Conservation (phyloP, 2,797 vertebrate genomes). For the Smutsia gigantea region DNA sequence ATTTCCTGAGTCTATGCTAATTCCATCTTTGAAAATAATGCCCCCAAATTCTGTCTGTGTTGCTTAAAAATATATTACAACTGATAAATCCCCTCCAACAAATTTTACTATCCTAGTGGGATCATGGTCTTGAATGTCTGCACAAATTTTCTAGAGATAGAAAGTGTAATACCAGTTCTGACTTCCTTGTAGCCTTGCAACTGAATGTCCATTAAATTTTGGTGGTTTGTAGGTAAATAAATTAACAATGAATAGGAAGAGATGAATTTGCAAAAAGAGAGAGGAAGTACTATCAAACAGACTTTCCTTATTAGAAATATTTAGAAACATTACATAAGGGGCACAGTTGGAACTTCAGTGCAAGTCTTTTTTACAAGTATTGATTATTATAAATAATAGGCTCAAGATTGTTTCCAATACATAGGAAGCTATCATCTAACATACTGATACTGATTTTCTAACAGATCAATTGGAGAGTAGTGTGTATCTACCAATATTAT, state of each 20-base stretch:
- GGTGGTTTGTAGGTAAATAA: conserved; percentile 27
- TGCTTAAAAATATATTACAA: background rate
- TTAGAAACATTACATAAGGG: background rate
- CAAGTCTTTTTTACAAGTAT: background rate
- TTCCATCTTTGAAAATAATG: background rate
- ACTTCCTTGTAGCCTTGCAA: background rate
- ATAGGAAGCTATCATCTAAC: background rate
- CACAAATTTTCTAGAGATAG: conserved; percentile 37
- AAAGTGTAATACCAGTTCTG: background rate
- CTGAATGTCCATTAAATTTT: background rate
- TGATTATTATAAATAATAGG: background rate
- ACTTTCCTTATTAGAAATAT: background rate
- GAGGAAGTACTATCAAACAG: background rate
- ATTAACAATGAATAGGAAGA: background rate
- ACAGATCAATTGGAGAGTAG: background rate
- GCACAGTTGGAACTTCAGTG: background rate
- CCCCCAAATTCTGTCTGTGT: background rate
- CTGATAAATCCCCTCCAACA: background rate
- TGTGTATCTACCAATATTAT: background rate
- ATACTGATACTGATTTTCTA: background rate
- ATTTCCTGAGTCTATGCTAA: conserved; percentile 18
- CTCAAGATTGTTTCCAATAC: background rate
- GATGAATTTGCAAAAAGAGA: background rate
- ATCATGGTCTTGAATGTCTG: background rate
- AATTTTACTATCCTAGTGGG: background rate